phyloP scores from a whole-genome alignment of 2,888 invertebrate genomes.

The Ennomos fuscantarius region DNA sequence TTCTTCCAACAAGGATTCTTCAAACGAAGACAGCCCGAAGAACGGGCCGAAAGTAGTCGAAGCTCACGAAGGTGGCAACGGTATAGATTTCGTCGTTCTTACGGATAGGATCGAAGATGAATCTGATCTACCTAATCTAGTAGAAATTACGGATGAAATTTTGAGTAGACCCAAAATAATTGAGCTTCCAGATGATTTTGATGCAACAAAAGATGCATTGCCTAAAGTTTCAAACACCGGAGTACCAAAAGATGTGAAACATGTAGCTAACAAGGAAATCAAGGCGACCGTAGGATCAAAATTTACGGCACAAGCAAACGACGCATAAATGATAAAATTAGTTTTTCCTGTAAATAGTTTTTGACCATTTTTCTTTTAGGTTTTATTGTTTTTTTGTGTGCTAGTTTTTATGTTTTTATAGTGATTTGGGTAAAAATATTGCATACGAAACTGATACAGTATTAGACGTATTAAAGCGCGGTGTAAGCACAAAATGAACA shows the following conservation, averaged over 20 bases:
- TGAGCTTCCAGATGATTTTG: constrained; percentile 13
- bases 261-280: constrained; percentile 15
- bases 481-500: too few relatives aligned
- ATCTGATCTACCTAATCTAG: too few relatives aligned
- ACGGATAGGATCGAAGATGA: constrained; percentile 4
- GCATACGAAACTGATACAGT: constrained; percentile 8
- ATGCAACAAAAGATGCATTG: not conserved
- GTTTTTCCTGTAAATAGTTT: constrained; percentile 25
- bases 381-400: constrained; percentile 24
- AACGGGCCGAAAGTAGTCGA: constrained; percentile 18
- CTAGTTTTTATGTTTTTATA: constrained; percentile 15
- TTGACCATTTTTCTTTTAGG: constrained; percentile 8
- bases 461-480: not conserved
- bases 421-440: constrained; percentile 11
- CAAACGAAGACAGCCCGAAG: constrained; percentile 21
- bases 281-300: constrained; percentile 5
- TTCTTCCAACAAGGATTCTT: constrained; percentile 15
- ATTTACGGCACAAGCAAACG: constrained; percentile 3
- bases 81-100: constrained; percentile 7
- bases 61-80: constrained; percentile 8
- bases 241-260: constrained; percentile 19
- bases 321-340: constrained; percentile 11
- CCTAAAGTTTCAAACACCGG: constrained; percentile 3
- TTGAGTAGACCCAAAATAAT: constrained; percentile 20
- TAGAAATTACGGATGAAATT: constrained; percentile 6